Conservation (phyloP, 2,797 vertebrate genomes). For the Monodelphis domestica region DNA sequence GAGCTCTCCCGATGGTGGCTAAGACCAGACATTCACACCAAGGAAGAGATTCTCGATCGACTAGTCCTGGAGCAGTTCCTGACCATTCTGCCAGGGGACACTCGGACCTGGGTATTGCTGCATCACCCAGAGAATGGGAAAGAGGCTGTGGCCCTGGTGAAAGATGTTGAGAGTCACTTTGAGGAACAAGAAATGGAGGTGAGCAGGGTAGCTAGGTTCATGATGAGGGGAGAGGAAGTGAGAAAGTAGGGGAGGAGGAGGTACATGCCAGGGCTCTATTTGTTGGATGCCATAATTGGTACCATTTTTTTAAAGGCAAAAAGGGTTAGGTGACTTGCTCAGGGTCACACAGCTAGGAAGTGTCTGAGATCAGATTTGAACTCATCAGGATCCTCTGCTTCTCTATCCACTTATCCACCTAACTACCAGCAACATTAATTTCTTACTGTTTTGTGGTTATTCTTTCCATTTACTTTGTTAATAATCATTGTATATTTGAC, state of each 20-base stretch:
- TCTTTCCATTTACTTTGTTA: neutral
- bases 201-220: constrained; percentile 20
- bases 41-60: constrained; percentile 77
- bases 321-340: too few species aligned
- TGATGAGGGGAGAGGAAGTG: neutral
- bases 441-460: neutral
- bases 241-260: neutral
- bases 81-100: constrained; percentile 73
- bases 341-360: too few species aligned
- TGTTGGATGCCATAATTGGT: neutral
- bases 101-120: constrained; percentile 76
- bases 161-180: constrained; percentile 66
- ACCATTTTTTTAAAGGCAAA: neutral
- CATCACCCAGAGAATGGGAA: constrained; percentile 67
- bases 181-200: constrained; percentile 39
- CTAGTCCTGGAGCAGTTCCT: constrained; percentile 78
- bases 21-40: constrained; percentile 76
- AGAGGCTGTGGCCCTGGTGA: constrained; percentile 71
- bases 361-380: too few species aligned
- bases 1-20: constrained; percentile 81
- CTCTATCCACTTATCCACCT: too few species aligned
- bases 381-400: too few species aligned
- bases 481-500: neutral
- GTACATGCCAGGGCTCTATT: neutral
- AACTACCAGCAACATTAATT: too few species aligned